phyloP scores from a whole-genome alignment of 2,797 vertebrate species.

The Anguilla marmorata region DNA sequence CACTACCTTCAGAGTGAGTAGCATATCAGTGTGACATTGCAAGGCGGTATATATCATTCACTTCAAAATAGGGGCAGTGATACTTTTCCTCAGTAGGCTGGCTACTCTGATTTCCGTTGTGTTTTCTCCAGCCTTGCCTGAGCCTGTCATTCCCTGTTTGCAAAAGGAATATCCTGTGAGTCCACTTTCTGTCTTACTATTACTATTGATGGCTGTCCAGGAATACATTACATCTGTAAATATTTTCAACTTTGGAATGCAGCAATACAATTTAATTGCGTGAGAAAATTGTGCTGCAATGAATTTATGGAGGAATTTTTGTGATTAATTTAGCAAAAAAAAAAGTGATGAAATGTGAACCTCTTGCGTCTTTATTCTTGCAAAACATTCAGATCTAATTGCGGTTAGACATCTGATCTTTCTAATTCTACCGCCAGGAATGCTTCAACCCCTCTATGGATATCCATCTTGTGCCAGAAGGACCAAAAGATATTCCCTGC shows the following conservation, averaged over 20 bases:
- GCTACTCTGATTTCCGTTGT: slow-evolving; percentile 31
- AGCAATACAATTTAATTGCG: not conserved
- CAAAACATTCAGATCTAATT: not conserved
- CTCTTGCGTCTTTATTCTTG: slow-evolving; percentile 29
- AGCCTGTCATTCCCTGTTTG: slow-evolving; percentile 90
- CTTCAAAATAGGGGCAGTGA: not conserved
- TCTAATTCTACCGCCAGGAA: slow-evolving; percentile 66
- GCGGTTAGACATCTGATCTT: slow-evolving; percentile 10
- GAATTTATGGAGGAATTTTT: not conserved
- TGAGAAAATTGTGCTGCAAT: not conserved
- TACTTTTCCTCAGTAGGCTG: not conserved
- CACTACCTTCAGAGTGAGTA: slow-evolving; percentile 98
- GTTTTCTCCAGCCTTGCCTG: slow-evolving; percentile 75
- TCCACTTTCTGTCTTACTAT: slow-evolving; percentile 49
- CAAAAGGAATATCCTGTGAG: slow-evolving; percentile 94
- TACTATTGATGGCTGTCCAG: not conserved
- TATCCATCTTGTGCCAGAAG: slow-evolving; percentile 83
- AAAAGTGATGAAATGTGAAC: not conserved
- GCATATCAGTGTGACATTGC: not conserved
- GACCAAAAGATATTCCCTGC: slow-evolving; percentile 76
- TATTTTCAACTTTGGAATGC: not conserved
- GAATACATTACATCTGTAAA: not conserved
- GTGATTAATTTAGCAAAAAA: slow-evolving; percentile 22
- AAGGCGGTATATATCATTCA: not conserved
- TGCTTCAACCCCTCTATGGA: slow-evolving; percentile 83